Base-by-base conservation (phyloP, 1,140 invertebrate species). In the Pectinophora gossypiella region DNA sequence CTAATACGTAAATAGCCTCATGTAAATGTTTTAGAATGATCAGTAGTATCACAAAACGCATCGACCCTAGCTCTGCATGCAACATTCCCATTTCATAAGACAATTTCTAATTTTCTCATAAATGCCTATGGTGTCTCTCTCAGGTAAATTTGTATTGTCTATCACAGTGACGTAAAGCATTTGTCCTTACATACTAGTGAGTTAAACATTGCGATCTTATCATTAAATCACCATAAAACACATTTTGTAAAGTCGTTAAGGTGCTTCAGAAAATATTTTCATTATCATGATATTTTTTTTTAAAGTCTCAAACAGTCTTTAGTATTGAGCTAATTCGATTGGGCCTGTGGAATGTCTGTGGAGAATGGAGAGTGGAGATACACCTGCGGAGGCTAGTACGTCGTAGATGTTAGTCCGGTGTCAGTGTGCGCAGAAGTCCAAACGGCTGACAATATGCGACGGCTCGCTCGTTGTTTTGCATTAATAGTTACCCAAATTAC, bases 131-230 rank as follows among this genome's bases (percentile, higher is more conserved):
- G 15, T 40, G 36, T 76, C 68, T 75, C 72, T 74, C 77, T 81
- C 78, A 73, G 80, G 64, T 82, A 79, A 68, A 75, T 78, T 72
- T 76, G 70, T 76, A 77, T 83, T 80, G 76, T 81, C 75, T 83
- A 86, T 86, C 83, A 86, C 83, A 86, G 83, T 80, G 80, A 76
- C 72, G 67, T 86, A 83, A 83, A 84, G 81, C 81, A 85, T 86
- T 82, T 85, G 74, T 84, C 74, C 80, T 86, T 86, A 86, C 76
- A 83, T 84, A 75, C 83, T 86, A 85, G 77, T 85, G 83, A 86
- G 76, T 86, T 80, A 77, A 66, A 79, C 71, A 76, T 79, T 78
- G 72, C 77, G 81, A 83, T 85, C 74, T 86, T 86, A 86, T 74
- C 66, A 83, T 74, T 84, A 84, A 76, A 84, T 81, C 82, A 86